Percentiles rank a stretch among this genome's conserved stretches.
Conservation (phyloP, 2,797 vertebrate species). For the Spinibarbus caldwelli region DNA sequence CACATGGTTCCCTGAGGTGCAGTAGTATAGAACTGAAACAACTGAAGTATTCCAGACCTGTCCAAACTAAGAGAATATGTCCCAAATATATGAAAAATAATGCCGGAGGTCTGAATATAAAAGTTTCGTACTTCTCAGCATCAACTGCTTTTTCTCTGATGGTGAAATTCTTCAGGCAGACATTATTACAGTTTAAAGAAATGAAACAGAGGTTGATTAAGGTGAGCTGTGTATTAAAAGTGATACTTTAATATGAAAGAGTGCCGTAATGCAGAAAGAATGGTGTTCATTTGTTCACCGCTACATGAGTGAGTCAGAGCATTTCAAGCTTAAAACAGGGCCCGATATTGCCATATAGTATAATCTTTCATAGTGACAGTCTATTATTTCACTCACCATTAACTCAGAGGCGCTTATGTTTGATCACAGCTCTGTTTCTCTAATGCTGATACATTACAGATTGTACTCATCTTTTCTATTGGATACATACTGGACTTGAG, state of each 20-base stretch:
- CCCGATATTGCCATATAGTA: constrained; percentile 56
- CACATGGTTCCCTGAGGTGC: constrained; percentile 9
- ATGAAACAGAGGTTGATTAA: constrained; percentile 17
- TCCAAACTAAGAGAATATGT: background rate
- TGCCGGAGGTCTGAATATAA: background rate
- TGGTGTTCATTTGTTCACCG: constrained; percentile 23
- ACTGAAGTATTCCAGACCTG: background rate
- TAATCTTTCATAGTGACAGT: constrained; percentile 54
- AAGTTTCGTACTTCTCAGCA: constrained; percentile 9
- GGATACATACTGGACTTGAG: constrained; percentile 89
- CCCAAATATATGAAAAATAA: background rate
- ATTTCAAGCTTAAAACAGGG: constrained; percentile 49
- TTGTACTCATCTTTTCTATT: background rate
- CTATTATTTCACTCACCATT: constrained; percentile 58
- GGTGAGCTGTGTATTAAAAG: constrained; percentile 17
- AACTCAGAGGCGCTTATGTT: constrained; percentile 48
- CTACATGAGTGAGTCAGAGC: constrained; percentile 27
- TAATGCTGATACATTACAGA: background rate
- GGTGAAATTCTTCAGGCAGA: constrained; percentile 17
- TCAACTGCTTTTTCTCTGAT: background rate
- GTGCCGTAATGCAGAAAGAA: background rate
- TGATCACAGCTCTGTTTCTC: constrained; percentile 30
- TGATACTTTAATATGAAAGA: constrained; percentile 26
- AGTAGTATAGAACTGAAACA: background rate
- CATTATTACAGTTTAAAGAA: constrained; percentile 18